Percentiles rank a stretch among this genome's conserved stretches.
These are phyloP conservation scores for Protaetia brevitarsis DNA, from an alignment of 1,140 invertebrate species.

Conservation along the genomic window DNA sequence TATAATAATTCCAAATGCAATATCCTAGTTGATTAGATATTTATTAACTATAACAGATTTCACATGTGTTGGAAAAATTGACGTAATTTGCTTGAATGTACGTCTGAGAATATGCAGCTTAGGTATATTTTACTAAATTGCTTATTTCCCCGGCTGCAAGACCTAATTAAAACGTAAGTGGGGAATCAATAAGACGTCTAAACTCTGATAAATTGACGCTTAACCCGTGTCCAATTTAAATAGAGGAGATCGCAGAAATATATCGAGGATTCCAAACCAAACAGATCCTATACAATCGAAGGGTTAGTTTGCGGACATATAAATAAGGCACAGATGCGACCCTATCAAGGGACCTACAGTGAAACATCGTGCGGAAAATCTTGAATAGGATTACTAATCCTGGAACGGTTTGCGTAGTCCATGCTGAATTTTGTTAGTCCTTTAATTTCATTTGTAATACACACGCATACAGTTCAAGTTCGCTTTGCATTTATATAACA, in stretches of 20 bases:
- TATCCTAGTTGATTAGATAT: too few relatives aligned
- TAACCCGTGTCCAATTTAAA: constrained; percentile 1
- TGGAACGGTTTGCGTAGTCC: not conserved
- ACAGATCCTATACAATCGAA: constrained; percentile 9
- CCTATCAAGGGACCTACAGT: constrained; percentile 3
- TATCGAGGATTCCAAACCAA: not conserved
- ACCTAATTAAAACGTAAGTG: not conserved
- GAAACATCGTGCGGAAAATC: not conserved
- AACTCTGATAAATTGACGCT: constrained; percentile 9
- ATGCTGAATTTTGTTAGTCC: not conserved
- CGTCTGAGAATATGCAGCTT: not conserved
- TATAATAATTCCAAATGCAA: too few relatives aligned
- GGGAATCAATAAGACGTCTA: not conserved
- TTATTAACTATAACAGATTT: too few relatives aligned
- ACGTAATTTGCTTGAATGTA: not conserved
- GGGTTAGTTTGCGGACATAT: constrained; percentile 4
- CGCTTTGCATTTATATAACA: too few relatives aligned
- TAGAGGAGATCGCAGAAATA: not conserved
- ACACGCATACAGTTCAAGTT: too few relatives aligned
- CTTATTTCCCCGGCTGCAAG: not conserved
- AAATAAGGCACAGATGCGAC: constrained; percentile 4
- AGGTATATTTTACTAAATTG: not conserved
- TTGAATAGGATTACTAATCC: not conserved
- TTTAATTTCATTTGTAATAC: not conserved
- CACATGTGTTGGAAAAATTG: too few relatives aligned